Conservation (phyloP, 1,140 invertebrate genomes). For the Sipha flava region DNA sequence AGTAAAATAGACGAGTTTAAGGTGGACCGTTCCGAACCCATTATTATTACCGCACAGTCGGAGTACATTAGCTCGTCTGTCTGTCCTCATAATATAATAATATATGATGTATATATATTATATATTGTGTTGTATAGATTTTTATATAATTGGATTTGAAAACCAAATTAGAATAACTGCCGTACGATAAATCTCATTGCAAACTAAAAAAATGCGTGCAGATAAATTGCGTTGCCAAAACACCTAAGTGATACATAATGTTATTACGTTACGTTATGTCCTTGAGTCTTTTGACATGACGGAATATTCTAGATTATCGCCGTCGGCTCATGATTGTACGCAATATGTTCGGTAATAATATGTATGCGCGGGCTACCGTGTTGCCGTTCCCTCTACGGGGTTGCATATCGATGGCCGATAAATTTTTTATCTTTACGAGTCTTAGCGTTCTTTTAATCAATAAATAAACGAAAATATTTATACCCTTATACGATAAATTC, state of each 20-base stretch:
- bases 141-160: neutral
- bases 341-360: neutral
- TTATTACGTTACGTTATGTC: too few species aligned
- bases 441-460: neutral
- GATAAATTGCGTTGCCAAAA: too few species aligned
- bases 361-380: neutral
- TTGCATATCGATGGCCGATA: neutral
- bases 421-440: neutral
- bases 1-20: constrained; percentile 1
- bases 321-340: neutral
- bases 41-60: constrained; percentile 1
- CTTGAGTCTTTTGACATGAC: neutral
- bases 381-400: neutral
- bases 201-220: too few species aligned
- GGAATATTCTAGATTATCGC: neutral
- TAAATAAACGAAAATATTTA: constrained; percentile 3
- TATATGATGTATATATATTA: too few species aligned
- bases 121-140: too few species aligned
- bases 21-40: neutral
- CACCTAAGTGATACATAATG: too few species aligned
- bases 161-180: neutral
- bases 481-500: neutral
- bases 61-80: too few species aligned
- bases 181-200: neutral
- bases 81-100: too few species aligned